phyloP scores from a whole-genome alignment of 2,113 vertebrate genomes.

The Melanerpes aurifrons region DNA sequence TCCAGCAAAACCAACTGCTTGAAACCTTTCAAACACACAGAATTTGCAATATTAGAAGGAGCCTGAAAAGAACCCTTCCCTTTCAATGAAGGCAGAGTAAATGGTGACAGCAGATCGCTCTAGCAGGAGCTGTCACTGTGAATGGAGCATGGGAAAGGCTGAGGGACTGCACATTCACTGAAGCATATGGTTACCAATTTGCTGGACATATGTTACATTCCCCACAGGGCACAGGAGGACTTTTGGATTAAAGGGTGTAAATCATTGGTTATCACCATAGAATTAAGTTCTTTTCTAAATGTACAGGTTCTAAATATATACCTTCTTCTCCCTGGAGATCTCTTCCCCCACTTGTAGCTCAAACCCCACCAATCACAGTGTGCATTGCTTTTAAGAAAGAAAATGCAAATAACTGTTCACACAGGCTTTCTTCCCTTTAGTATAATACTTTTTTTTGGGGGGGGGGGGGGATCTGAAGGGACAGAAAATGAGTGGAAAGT shows the following conservation, averaged over 20 bases:
- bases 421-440: not conserved
- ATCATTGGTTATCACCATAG: conserved; percentile 62
- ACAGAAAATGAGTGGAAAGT: not conserved
- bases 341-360: not conserved
- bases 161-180: not conserved
- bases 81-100: not conserved
- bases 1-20: conserved; percentile 9
- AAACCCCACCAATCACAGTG: conserved; percentile 23
- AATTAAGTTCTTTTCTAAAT: conserved; percentile 61
- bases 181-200: conserved; percentile 67
- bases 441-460: not conserved
- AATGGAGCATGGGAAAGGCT: conserved; percentile 3
- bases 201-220: conserved; percentile 60
- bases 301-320: conserved; percentile 61
- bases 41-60: not conserved
- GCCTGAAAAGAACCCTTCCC: not conserved
- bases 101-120: not conserved
- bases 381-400: conserved; percentile 30
- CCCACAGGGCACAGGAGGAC: conserved; percentile 44
- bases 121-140: not conserved
- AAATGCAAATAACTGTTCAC: conserved; percentile 27
- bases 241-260: conserved; percentile 64
- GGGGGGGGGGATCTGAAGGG: not conserved
- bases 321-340: conserved; percentile 49
- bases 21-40: not conserved